phyloP scores from a whole-genome alignment of 1,140 invertebrate species.

The Sinonovacula constricta region DNA sequence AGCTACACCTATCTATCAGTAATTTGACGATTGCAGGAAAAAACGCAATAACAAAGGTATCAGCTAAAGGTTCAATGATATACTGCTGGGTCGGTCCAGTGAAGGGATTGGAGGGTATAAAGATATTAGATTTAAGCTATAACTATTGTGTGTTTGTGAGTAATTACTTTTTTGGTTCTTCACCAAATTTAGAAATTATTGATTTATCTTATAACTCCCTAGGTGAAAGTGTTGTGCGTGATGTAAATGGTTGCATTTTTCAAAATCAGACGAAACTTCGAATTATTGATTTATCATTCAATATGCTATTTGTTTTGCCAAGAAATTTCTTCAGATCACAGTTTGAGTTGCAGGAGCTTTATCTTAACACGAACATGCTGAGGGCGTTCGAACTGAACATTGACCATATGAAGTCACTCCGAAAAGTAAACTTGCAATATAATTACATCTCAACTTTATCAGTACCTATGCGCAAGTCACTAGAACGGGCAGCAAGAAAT shows the following conservation, averaged over 20 bases:
- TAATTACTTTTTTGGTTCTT: conserved; percentile 1
- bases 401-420: conserved; percentile 10
- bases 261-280: not conserved
- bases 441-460: conserved; percentile 16
- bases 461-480: not conserved
- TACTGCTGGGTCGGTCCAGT: conserved; percentile 40
- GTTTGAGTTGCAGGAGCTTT: not conserved
- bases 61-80: conserved; percentile 14
- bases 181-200: conserved; percentile 2
- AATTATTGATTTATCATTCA: conserved; percentile 14
- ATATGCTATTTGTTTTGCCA: not conserved
- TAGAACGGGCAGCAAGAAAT: conserved; percentile 10
- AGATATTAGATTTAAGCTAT: conserved; percentile 4
- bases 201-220: not conserved
- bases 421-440: not conserved
- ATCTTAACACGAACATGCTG: not conserved
- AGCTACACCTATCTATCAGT: not conserved
- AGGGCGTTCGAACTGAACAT: conserved; percentile 11
- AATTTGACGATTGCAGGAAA: conserved; percentile 2
- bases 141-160: conserved; percentile 1
- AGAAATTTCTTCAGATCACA: not conserved
- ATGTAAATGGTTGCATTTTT: not conserved
- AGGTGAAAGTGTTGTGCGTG: not conserved
- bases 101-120: not conserved
- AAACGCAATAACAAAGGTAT: conserved; percentile 21